Evolutionary conservation across 2,888 invertebrate genomes (phyloP).

Genomic region (Brenthis hecate): DNA sequence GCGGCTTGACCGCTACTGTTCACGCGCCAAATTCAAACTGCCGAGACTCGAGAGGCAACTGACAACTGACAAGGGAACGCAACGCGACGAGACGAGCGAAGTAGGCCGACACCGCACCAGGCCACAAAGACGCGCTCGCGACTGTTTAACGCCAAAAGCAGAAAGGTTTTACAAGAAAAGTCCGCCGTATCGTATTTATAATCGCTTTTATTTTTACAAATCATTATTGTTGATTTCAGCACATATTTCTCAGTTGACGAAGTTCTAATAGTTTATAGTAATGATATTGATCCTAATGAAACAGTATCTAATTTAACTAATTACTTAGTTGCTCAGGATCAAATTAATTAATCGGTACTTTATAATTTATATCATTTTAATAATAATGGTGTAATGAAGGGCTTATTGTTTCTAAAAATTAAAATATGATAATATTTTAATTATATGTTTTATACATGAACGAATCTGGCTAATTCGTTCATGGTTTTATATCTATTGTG

Average conservation of each 20-base stretch:
- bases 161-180: slow-evolving; percentile 37
- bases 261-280: slow-evolving; percentile 6
- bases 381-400: too few relatives aligned
- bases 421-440: too few relatives aligned
- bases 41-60: slow-evolving; percentile 32
- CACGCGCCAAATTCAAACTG: slow-evolving; percentile 78
- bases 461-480: too few relatives aligned
- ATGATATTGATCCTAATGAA: slow-evolving; percentile 2
- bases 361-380: too few relatives aligned
- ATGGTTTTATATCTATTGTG: too few relatives aligned
- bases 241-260: slow-evolving; percentile 34
- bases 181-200: slow-evolving; percentile 42
- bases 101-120: slow-evolving; percentile 33
- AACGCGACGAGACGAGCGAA: slow-evolving; percentile 22
- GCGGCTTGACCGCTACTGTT: slow-evolving; percentile 53
- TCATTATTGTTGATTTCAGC: slow-evolving; percentile 36
- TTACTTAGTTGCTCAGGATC: too few relatives aligned
- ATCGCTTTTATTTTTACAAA: slow-evolving; percentile 35
- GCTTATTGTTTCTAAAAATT: too few relatives aligned
- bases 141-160: slow-evolving; percentile 33
- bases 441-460: too few relatives aligned
- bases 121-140: slow-evolving; percentile 31
- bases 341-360: too few relatives aligned
- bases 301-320: background rate
- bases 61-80: slow-evolving; percentile 29